Conservation (phyloP, 1,140 invertebrate genomes). For the Drosophila trapezifrons region DNA sequence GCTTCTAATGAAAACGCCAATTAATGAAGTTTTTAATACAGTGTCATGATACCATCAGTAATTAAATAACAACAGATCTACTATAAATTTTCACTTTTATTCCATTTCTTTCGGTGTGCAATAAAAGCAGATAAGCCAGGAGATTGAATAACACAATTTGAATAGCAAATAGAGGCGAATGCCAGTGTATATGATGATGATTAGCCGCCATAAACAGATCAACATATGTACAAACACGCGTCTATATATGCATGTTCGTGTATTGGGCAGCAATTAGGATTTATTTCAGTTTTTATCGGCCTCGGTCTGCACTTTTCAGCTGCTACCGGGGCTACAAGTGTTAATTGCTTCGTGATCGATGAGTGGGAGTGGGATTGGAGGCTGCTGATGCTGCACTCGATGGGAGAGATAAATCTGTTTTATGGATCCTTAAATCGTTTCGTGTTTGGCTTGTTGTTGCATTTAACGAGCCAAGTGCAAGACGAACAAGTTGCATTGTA, state of each 20-base stretch:
- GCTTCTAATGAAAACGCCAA: no score
- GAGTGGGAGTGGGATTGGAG: conserved; percentile 26
- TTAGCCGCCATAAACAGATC: conserved; percentile 78
- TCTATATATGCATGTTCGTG: conserved; percentile 39
- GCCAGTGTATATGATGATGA: conserved; percentile 64
- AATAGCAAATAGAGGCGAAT: conserved; percentile 58
- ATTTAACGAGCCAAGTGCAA: conserved; percentile 77
- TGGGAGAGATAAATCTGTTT: conserved; percentile 68
- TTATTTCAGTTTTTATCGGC: conserved; percentile 77
- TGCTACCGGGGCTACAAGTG: conserved; percentile 64
- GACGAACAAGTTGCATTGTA: conserved; percentile 38
- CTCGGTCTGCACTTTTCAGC: conserved; percentile 52
- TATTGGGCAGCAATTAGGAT: conserved; percentile 62
- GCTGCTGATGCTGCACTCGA: conserved; percentile 25
- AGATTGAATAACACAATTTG: conserved; percentile 55
- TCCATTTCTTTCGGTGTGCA: conserved; percentile 3
- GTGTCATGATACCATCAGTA: no score
- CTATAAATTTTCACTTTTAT: neutral
- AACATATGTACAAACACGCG: conserved; percentile 80
- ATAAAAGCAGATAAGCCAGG: conserved; percentile 9
- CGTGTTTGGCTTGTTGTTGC: conserved; percentile 76
- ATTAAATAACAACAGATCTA: neutral
- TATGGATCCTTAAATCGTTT: conserved; percentile 78
- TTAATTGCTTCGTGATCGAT: conserved; percentile 65
- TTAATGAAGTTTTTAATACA: no score